These are phyloP conservation scores for Eudemis profundana DNA, from an alignment of 2,888 invertebrate genomes.

Conservation along the genomic window DNA sequence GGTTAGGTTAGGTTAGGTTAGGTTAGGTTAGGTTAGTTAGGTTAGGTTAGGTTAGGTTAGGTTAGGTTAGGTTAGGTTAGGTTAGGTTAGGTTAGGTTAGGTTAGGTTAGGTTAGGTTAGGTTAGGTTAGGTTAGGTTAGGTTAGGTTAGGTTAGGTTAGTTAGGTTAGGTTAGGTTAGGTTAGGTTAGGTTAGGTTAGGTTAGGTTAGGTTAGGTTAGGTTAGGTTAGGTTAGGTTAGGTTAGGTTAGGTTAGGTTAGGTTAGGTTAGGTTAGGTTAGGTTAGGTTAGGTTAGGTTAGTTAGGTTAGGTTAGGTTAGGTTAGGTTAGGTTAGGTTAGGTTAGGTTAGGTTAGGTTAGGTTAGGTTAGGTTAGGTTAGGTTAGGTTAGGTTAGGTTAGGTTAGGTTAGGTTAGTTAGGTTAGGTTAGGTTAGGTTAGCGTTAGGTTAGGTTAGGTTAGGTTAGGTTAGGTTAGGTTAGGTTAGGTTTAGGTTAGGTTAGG, in stretches of 20 bases:
- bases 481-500: conserved; percentile 44
- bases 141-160: conserved; percentile 30
- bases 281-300: conserved; percentile 30
- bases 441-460: conserved; percentile 45
- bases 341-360: conserved; percentile 39
- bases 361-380: conserved; percentile 38
- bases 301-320: conserved; percentile 26
- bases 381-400: conserved; percentile 43
- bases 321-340: conserved; percentile 32
- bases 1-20: conserved; percentile 4
- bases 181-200: conserved; percentile 10
- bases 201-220: conserved; percentile 30
- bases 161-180: conserved; percentile 25
- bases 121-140: conserved; percentile 30
- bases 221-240: conserved; percentile 30
- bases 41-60: conserved; percentile 4
- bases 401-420: conserved; percentile 43
- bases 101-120: conserved; percentile 33
- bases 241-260: conserved; percentile 29
- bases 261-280: conserved; percentile 27
- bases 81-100: conserved; percentile 4
- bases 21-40: conserved; percentile 4
- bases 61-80: conserved; percentile 4
- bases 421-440: conserved; percentile 41
- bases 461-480: conserved; percentile 44